A percentile compares a stretch with the other conserved stretches of the same genome.
These are phyloP conservation scores for Meta bourneti DNA, from an alignment of 2,888 invertebrate species.

Conservation along the genomic window DNA sequence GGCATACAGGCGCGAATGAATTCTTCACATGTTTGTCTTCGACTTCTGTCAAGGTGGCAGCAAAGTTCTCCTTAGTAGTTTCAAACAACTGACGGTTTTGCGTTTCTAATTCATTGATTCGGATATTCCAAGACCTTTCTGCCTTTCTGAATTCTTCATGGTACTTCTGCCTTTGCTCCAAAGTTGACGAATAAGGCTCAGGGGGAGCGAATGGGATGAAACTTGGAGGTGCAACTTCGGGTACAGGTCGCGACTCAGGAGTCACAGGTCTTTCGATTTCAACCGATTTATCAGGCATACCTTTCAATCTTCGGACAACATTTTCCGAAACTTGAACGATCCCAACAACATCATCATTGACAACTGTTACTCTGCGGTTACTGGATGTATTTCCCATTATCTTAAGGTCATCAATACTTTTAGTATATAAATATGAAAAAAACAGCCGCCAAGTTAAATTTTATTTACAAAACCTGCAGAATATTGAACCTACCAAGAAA, in stretches of 20 bases:
- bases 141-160: conserved; percentile 72
- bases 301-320: conserved; percentile 72
- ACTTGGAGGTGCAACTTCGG: background rate
- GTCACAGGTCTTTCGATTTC: background rate
- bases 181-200: conserved; percentile 64
- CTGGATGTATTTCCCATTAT: conserved; percentile 75
- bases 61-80: conserved; percentile 68
- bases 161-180: conserved; percentile 69
- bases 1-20: conserved; percentile 76
- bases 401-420: background rate
- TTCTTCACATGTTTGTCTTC: conserved; percentile 74
- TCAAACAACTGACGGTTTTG: conserved; percentile 74
- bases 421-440: background rate
- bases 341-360: conserved; percentile 76
- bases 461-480: background rate
- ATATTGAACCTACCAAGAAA: background rate
- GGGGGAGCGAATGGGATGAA: conserved; percentile 49
- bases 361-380: conserved; percentile 76
- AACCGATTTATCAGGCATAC: conserved; percentile 47
- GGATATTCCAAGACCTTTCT: conserved; percentile 71
- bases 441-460: background rate
- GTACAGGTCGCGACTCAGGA: background rate
- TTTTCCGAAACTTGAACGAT: conserved; percentile 76
- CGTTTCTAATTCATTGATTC: conserved; percentile 70
- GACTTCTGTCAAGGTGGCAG: conserved; percentile 63